Conservation (phyloP, 2,113 vertebrate species). For the Festucalex cinctus region DNA sequence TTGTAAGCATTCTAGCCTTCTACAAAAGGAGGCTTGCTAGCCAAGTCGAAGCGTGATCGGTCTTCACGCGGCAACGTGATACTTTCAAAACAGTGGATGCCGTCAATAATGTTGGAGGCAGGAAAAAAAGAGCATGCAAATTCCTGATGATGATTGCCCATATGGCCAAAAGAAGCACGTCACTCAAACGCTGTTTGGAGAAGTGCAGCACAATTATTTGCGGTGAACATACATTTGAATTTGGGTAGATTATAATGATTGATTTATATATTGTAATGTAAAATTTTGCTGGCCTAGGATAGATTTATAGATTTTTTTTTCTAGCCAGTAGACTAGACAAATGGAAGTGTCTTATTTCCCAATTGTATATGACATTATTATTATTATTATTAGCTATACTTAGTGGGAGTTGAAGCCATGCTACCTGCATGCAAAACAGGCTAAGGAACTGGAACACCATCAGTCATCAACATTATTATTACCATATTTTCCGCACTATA, state of each 20-base stretch:
- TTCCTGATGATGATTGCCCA: constrained; percentile 57
- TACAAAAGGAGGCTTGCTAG: constrained; percentile 44
- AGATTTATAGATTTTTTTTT: not conserved
- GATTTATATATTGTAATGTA: not conserved
- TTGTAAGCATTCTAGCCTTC: constrained; percentile 42
- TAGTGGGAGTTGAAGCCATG: too few species aligned
- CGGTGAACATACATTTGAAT: constrained; percentile 49
- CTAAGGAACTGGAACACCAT: too few species aligned
- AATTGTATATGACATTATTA: not conserved
- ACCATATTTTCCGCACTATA: too few species aligned
- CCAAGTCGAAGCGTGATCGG: constrained; percentile 45
- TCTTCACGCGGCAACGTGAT: constrained; percentile 57
- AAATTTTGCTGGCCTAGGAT: not conserved
- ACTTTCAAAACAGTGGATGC: constrained; percentile 68
- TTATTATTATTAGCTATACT: not conserved
- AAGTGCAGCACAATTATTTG: constrained; percentile 57
- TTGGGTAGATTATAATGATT: constrained; percentile 8
- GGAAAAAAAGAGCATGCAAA: constrained; percentile 53
- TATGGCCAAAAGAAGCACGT: constrained; percentile 38
- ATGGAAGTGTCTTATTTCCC: not conserved
- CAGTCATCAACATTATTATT: too few species aligned
- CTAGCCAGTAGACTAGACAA: not conserved
- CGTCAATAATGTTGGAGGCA: constrained; percentile 55
- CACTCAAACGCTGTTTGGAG: constrained; percentile 55
- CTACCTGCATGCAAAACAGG: too few species aligned